Conservation (phyloP, 2,797 vertebrate genomes). For the Melanotaenia trifasciata region DNA sequence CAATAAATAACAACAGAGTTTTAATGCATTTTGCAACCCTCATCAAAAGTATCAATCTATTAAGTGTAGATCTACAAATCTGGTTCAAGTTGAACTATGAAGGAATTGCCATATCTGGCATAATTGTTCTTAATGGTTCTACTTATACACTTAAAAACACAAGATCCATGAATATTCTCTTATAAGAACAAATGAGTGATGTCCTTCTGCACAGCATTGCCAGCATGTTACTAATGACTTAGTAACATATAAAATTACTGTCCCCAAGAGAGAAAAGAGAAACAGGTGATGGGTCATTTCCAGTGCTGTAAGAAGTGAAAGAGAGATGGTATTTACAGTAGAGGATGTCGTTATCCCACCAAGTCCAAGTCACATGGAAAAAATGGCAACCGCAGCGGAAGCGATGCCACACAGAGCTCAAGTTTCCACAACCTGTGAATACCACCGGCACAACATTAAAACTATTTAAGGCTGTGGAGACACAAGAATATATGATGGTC, state of each 20-base stretch:
- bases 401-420: slow-evolving; percentile 52
- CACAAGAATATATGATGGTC: slow-evolving; percentile 61
- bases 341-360: slow-evolving; percentile 43
- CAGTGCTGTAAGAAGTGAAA: slow-evolving; percentile 52
- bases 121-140: neutral
- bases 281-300: slow-evolving; percentile 52
- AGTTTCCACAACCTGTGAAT: slow-evolving; percentile 68
- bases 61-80: slow-evolving; percentile 2
- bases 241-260: slow-evolving; percentile 26
- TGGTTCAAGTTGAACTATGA: neutral
- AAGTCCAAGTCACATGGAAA: slow-evolving; percentile 52
- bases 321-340: slow-evolving; percentile 45
- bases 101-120: neutral
- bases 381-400: slow-evolving; percentile 63
- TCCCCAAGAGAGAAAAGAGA: slow-evolving; percentile 31
- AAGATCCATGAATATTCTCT: neutral
- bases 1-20: neutral
- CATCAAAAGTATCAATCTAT: slow-evolving; percentile 1
- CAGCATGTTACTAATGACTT: neutral
- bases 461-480: slow-evolving; percentile 71
- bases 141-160: slow-evolving; percentile 6
- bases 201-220: slow-evolving; percentile 13
- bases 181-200: slow-evolving; percentile 6
- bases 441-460: slow-evolving; percentile 55
- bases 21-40: neutral